Base-by-base conservation (phyloP, 2,797 vertebrate species). In the Taenioides sp. region DNA sequence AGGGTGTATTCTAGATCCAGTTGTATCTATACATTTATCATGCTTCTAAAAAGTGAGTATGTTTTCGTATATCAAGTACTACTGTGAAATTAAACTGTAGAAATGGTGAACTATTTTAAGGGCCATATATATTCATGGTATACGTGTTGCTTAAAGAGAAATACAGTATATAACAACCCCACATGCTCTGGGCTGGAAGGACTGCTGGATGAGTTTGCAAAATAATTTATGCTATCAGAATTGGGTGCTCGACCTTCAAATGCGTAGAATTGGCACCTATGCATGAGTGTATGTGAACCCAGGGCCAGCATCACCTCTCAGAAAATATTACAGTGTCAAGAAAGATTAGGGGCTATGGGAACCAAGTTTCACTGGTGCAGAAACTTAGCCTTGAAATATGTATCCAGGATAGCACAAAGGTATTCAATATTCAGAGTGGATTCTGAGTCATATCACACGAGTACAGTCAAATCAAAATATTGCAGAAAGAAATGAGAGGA, bases 401-500 rank as follows among this genome's bases (percentile, higher is more conserved):
- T 20, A 54, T 31, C 40, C 27, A 54, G 25, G 65, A 65, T n/a
- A 63, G 20, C 57, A 28, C 67, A 67, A 37, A 72, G 65, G 57
- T 66, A 52, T 73, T 73, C 65, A 70, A 70, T 65, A 76, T 63
- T 74, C 72, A 68, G 63, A 47, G 49, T 69, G n/a, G 10, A 37
- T 17, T 73, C 74, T 72, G 59, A 65, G 59, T 71, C 43, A 63
- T 70, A 71, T 72, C 43, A 64, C 69, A 73, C 74, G 77, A 71
- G 59, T 34, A 74, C 20, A 49, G 43, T 16, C 22, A 34, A 65
- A 55, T 67, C 9, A 65, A 68, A 68, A 73, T 58, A 17, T 0
- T 80, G 73, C 43, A 14, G n/a, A 54, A 23, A 54, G 16, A 74
- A 71, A 69, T 68, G 34, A 28, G 0, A 31, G 64, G 20, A 23